phyloP scores from a whole-genome alignment of 2,797 vertebrate genomes.

The Oophaga sylvatica region DNA sequence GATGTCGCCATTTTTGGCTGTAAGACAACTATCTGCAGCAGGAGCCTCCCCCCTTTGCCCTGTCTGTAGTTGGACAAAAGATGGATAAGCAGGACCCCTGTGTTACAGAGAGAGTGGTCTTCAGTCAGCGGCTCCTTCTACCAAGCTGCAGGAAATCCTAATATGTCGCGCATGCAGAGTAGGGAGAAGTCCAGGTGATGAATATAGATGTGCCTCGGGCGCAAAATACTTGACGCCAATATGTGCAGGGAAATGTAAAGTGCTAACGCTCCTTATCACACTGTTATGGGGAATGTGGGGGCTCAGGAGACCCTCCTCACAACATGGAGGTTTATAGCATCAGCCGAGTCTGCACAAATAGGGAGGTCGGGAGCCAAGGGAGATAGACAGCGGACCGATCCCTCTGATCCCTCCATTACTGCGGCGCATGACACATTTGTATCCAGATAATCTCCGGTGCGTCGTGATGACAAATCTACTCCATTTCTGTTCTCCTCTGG shows the following conservation, averaged over 20 bases:
- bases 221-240: neutral
- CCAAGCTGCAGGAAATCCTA: too few species aligned
- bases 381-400: slow-evolving; percentile 14
- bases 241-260: neutral
- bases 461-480: slow-evolving; percentile 51
- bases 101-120: too few species aligned
- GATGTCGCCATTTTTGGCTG: too few species aligned
- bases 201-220: neutral
- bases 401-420: slow-evolving; percentile 32
- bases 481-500: slow-evolving; percentile 42
- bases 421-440: slow-evolving; percentile 27
- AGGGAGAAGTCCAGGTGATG: too few species aligned
- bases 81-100: too few species aligned
- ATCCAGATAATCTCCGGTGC: slow-evolving; percentile 39
- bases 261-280: neutral
- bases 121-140: too few species aligned
- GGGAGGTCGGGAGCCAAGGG: neutral
- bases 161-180: too few species aligned
- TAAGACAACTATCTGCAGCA: too few species aligned
- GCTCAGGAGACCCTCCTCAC: neutral
- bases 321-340: slow-evolving; percentile 18
- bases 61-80: too few species aligned
- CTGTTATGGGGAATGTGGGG: too few species aligned
- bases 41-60: too few species aligned
- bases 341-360: slow-evolving; percentile 13